Evolutionary conservation across 1,140 invertebrate genomes (phyloP), one percentile per base, ranked within the genome.

Genomic region (Oncopodura yosiiana): DNA sequence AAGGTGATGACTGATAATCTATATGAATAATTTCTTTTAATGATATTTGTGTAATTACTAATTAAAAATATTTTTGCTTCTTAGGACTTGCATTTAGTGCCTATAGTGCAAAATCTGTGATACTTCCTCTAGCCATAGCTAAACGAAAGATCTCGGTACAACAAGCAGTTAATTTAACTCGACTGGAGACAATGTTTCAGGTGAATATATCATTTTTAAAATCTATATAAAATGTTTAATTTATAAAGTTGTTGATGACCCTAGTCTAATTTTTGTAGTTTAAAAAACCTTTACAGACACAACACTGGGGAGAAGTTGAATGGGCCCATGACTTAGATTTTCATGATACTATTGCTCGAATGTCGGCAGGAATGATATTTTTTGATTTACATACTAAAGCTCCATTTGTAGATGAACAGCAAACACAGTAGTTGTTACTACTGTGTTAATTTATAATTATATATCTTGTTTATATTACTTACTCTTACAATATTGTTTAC

Each of bases 241-340:
- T n/a, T n/a, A n/a, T n/a, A n/a, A n/a, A n/a, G n/a, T n/a, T n/a
- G n/a, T n/a, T n/a, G n/a, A n/a, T n/a, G n/a, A n/a, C n/a, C n/a
- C n/a, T n/a, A n/a, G n/a, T n/a, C n/a, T n/a, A n/a, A n/a, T n/a
- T n/a, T n/a, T n/a, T n/a, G n/a, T n/a, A n/a, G n/a, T n/a, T n/a
- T n/a, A n/a, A n/a, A n/a, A 19, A 49, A 42, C 49, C 48, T 38
- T 39, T 43, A 26, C 74, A 89, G 83, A 73, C 81, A 30, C 75
- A 78, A 48, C 77, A 80, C 45, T 97, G 93, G 93, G 92, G 92
- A 14, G 81, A 81, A 46, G 88, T 97, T 2, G 90, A 94, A 73
- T 97, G 92, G 92, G 81, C 87, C 11, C 93, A 97, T 71, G 90
- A 93, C 67, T 69, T 95, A 23, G 84, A 81, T 64, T 80, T 86